Conservation (phyloP, 1,140 invertebrate genomes). For the Pogonomyrmex californicus region DNA sequence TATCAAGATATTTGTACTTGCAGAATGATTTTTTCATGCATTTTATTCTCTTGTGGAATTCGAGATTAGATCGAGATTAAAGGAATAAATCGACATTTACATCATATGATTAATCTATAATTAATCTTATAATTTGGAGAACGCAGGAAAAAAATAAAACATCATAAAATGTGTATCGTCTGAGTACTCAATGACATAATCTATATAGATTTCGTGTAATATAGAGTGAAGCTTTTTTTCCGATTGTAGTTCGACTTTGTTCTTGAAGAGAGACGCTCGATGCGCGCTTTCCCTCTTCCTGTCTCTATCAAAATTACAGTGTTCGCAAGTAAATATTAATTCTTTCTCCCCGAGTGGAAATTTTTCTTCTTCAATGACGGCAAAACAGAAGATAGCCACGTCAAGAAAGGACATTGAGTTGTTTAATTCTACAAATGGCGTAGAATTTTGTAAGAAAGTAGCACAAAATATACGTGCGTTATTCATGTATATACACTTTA, state of each 20-base stretch:
- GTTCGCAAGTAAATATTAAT: constrained; percentile 19
- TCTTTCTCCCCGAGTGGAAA: not conserved
- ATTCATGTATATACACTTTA: not conserved
- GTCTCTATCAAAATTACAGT: constrained; percentile 42
- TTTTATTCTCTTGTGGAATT: not conserved
- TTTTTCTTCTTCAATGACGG: constrained; percentile 17
- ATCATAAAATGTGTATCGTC: not conserved
- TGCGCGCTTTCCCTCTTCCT: not conserved
- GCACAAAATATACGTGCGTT: not conserved
- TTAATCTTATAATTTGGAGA: not conserved
- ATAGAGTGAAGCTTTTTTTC: constrained; percentile 1
- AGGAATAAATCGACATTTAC: not conserved
- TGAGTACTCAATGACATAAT: not conserved
- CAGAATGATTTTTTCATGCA: not conserved
- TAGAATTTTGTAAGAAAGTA: not conserved
- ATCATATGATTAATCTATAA: not conserved
- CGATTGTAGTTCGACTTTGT: not conserved
- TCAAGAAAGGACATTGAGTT: not conserved
- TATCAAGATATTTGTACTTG: not conserved
- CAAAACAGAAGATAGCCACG: not conserved
- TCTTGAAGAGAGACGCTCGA: not conserved
- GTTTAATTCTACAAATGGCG: not conserved
- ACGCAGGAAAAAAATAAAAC: not conserved
- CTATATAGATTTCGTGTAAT: not conserved
- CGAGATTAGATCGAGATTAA: not conserved